Evolutionary conservation across 2,797 vertebrate genomes (phyloP).

Genomic region (Myotis pilosus): DNA sequence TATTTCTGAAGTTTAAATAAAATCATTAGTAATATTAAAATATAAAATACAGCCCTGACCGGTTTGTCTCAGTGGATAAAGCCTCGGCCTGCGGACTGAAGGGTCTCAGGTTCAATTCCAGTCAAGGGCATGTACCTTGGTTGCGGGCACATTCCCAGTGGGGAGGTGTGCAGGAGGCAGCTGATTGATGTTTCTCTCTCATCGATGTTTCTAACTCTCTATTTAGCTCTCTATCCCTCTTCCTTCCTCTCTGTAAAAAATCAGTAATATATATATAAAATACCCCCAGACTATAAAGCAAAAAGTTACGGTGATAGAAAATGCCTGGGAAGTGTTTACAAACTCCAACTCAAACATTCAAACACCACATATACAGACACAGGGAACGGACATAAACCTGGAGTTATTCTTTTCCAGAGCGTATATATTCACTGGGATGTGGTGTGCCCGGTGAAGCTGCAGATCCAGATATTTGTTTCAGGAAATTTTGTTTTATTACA

Average conservation of each 20-base stretch:
- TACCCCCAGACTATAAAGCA: not conserved
- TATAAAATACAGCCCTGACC: not conserved
- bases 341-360: not conserved
- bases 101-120: too few relatives aligned
- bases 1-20: not conserved
- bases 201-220: too few relatives aligned
- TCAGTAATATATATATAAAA: not conserved
- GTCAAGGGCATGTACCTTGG: too few relatives aligned
- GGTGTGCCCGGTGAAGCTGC: not conserved
- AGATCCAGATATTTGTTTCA: not conserved
- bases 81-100: too few relatives aligned
- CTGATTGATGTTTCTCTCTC: too few relatives aligned
- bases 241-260: too few relatives aligned
- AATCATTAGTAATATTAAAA: not conserved
- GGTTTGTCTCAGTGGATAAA: too few relatives aligned
- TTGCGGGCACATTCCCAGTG: too few relatives aligned
- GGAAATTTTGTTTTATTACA: not conserved
- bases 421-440: too few relatives aligned
- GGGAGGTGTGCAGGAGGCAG: too few relatives aligned
- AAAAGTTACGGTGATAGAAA: not conserved
- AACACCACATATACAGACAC: not conserved
- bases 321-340: not conserved
- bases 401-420: not conserved
- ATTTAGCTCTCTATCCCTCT: too few relatives aligned
- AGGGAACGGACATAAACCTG: not conserved